Conservation (phyloP, 1,140 invertebrate species). For the Calliopsis andreniformis region DNA sequence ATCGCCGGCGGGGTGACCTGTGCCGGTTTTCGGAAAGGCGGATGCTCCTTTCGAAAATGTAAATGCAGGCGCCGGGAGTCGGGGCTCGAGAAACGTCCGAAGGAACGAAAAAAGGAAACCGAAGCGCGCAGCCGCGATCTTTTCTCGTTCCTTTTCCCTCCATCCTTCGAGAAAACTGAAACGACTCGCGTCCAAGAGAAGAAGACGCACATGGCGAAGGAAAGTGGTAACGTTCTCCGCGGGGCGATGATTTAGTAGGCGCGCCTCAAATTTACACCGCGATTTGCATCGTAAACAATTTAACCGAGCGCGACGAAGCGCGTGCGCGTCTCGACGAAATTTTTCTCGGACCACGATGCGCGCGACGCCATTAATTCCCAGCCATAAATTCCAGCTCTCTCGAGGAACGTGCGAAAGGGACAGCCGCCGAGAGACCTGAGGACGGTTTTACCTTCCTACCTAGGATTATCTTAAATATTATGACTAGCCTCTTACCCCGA, state of each 20-base stretch:
- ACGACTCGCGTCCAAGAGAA: background rate
- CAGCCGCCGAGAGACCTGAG: constrained; percentile 5
- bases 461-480: constrained; percentile 72
- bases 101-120: background rate
- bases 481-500: constrained; percentile 59
- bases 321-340: constrained; percentile 13
- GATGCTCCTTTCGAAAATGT: constrained; percentile 49
- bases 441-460: constrained; percentile 49
- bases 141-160: background rate
- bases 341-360: constrained; percentile 21
- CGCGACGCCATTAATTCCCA: constrained; percentile 36
- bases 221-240: too few relatives aligned
- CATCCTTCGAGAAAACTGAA: background rate
- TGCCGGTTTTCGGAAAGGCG: constrained; percentile 47
- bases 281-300: constrained; percentile 41
- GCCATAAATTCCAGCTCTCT: constrained; percentile 38
- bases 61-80: constrained; percentile 49
- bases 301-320: constrained; percentile 20
- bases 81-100: background rate
- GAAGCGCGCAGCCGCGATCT: background rate
- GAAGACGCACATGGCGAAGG: background rate
- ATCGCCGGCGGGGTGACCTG: constrained; percentile 35
- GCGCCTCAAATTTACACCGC: constrained; percentile 40
- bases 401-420: constrained; percentile 8
- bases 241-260: constrained; percentile 9